Conservation (phyloP, 2,113 vertebrate species). For the Cryptomyrus ogoouensis region DNA sequence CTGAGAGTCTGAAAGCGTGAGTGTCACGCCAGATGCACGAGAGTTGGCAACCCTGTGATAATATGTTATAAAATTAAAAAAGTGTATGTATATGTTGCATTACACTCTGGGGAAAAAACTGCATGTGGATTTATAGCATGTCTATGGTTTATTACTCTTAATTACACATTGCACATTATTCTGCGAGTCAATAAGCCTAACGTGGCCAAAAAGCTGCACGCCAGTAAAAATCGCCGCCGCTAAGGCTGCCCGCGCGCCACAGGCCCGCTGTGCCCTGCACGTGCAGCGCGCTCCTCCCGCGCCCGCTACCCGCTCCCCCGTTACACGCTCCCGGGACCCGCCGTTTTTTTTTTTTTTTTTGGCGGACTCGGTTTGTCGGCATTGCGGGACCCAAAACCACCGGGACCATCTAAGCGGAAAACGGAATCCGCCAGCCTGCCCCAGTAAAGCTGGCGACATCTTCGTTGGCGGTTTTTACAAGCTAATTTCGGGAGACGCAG, state of each 20-base stretch:
- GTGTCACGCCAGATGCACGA: neutral
- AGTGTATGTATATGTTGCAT: neutral
- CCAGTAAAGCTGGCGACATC: neutral
- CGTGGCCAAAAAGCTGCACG: neutral
- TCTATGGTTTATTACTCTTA: neutral
- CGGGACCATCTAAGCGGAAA: neutral
- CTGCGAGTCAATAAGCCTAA: neutral
- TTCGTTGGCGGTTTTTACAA: neutral
- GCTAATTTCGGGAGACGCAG: neutral
- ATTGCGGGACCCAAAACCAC: neutral
- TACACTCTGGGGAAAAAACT: neutral
- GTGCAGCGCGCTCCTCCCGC: neutral
- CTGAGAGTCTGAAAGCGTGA: neutral
- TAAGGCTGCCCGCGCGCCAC: neutral
- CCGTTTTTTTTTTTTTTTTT: neutral
- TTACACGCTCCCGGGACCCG: neutral
- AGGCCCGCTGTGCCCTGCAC: neutral
- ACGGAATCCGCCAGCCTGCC: neutral
- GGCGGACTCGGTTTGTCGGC: neutral
- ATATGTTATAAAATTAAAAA: neutral
- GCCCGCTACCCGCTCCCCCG: neutral
- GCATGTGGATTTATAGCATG: neutral
- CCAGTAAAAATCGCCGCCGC: neutral
- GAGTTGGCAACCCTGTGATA: neutral
- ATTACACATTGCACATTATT: neutral